A percentile compares a stretch with the other conserved stretches of the same genome.
Evolutionary conservation across 2,797 vertebrate genomes (phyloP).

Genomic region (Poeciliopsis presidionis): DNA sequence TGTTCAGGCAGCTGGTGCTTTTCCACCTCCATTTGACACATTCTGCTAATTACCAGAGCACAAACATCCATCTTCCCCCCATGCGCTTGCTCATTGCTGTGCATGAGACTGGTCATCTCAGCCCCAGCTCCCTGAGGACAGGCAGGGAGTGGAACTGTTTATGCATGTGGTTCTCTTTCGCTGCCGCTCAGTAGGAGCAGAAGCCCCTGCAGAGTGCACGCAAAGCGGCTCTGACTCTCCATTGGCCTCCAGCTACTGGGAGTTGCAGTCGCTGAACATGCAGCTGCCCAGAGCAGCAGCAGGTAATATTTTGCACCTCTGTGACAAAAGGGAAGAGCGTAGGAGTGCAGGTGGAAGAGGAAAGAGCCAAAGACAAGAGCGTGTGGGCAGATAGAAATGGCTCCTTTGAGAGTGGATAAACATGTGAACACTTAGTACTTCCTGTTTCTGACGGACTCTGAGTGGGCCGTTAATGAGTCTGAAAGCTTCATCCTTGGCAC

Average conservation of each 20-base stretch:
- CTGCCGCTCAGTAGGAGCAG: conserved; percentile 50
- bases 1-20: conserved; percentile 28
- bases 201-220: conserved; percentile 40
- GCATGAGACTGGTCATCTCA: conserved; percentile 47
- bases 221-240: conserved; percentile 35
- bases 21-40: conserved; percentile 59
- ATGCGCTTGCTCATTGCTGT: conserved; percentile 28
- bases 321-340: conserved; percentile 57
- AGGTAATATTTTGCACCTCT: conserved; percentile 55
- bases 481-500: conserved; percentile 70
- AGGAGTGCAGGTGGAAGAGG: conserved; percentile 66
- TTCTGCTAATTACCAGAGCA: conserved; percentile 54
- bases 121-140: conserved; percentile 49
- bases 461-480: conserved; percentile 79
- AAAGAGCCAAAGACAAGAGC: conserved; percentile 58
- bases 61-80: conserved; percentile 18
- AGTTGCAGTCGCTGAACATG: conserved; percentile 30
- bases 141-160: conserved; percentile 51
- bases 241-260: conserved; percentile 27
- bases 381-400: conserved; percentile 71
- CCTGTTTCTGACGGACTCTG: conserved; percentile 62
- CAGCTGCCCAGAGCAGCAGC: conserved; percentile 41
- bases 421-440: conserved; percentile 72
- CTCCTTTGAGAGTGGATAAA: conserved; percentile 71
- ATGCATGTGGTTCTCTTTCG: conserved; percentile 50